Evolutionary conservation across 2,888 invertebrate species (phyloP).

Genomic region (Pterobdella sp.): DNA sequence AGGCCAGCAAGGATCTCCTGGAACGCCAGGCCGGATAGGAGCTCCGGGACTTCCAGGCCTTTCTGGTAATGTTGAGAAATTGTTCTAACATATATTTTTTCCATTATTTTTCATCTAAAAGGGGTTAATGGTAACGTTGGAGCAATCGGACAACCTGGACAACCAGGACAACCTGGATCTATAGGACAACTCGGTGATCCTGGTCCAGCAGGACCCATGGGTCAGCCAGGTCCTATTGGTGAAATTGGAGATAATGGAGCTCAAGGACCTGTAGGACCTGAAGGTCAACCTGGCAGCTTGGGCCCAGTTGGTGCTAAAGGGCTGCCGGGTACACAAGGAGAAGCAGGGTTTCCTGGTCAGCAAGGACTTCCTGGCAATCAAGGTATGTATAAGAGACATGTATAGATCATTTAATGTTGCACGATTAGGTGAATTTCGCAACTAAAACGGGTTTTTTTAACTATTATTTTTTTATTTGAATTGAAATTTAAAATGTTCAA

Average conservation of each 20-base stretch:
- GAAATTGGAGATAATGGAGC: slow-evolving; percentile 25
- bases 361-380: slow-evolving; percentile 31
- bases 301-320: slow-evolving; percentile 31
- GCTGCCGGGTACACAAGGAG: slow-evolving; percentile 32
- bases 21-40: slow-evolving; percentile 29
- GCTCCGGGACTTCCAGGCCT: slow-evolving; percentile 33
- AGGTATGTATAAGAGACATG: slow-evolving; percentile 17
- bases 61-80: slow-evolving; percentile 17
- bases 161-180: slow-evolving; percentile 30
- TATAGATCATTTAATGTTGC: neutral
- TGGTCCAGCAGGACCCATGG: slow-evolving; percentile 30
- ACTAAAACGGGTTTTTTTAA: no score
- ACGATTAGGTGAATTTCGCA: no score
- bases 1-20: slow-evolving; percentile 32
- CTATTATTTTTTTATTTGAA: neutral
- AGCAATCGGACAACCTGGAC: slow-evolving; percentile 31
- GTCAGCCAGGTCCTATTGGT: slow-evolving; percentile 26
- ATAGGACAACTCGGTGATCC: slow-evolving; percentile 22
- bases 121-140: slow-evolving; percentile 30
- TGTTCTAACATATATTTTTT: neutral
- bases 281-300: slow-evolving; percentile 1
- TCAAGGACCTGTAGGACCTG: slow-evolving; percentile 28
- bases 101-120: neutral
- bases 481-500: neutral
- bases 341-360: slow-evolving; percentile 18